phyloP scores from a whole-genome alignment of 2,113 vertebrate species.

The Acrocephalus arundinaceus region DNA sequence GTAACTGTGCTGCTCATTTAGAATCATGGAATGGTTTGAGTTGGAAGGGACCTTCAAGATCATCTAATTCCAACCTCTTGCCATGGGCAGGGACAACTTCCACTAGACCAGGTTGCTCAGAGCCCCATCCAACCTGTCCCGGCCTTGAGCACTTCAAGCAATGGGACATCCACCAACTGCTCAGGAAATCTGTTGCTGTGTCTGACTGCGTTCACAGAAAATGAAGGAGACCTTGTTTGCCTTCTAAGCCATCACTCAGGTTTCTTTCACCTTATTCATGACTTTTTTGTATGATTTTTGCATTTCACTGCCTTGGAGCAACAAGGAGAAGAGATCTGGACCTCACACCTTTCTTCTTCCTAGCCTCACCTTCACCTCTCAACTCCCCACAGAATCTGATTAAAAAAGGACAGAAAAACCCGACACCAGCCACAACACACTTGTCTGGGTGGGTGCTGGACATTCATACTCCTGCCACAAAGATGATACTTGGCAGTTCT shows the following conservation, averaged over 20 bases:
- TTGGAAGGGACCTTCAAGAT: too few relatives aligned
- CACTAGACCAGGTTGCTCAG: neutral
- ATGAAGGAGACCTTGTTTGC: neutral
- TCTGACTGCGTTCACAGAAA: neutral
- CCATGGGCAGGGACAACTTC: neutral
- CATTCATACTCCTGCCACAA: too few relatives aligned
- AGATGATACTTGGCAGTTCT: neutral
- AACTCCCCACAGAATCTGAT: fast-evolving
- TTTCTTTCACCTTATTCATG: neutral
- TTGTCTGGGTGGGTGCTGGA: fast-evolving
- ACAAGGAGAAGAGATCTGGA: neutral
- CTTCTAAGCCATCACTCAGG: neutral
- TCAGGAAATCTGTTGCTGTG: neutral
- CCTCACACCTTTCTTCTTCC: neutral
- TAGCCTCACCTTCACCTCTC: neutral
- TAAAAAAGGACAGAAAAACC: neutral
- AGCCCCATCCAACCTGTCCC: neutral
- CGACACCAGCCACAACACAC: neutral
- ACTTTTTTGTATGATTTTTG: too few relatives aligned
- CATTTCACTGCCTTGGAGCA: neutral
- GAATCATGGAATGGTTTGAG: neutral
- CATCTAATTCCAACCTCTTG: neutral
- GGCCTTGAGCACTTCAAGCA: neutral
- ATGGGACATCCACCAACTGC: too few relatives aligned
- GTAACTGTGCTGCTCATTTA: fast-evolving